Evolutionary conservation across 2,113 vertebrate species (phyloP).

Genomic region (Campylomormyrus numenius): DNA sequence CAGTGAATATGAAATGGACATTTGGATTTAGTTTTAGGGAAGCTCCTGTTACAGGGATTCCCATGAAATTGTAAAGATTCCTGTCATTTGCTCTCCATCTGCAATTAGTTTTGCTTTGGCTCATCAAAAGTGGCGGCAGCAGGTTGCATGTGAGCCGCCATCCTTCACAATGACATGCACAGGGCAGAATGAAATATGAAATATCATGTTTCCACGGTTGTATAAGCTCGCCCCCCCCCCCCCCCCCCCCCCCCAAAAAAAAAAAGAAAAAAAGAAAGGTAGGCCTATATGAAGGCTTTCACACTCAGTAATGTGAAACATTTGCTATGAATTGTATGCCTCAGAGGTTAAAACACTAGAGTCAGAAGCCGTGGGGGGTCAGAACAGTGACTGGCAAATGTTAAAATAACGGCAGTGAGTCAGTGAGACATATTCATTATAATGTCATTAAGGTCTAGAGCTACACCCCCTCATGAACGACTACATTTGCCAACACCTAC

Average conservation of each 20-base stretch:
- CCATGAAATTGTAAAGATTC: constrained; percentile 99
- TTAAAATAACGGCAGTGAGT: constrained; percentile 62
- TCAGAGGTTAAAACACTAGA: constrained; percentile 68
- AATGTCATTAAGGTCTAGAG: constrained; percentile 57
- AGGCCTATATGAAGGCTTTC: constrained; percentile 83
- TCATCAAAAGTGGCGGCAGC: constrained; percentile 87
- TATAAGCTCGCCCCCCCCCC: constrained; percentile 84
- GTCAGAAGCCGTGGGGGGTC: constrained; percentile 70
- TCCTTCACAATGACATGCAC: constrained; percentile 93
- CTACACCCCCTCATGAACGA: constrained; percentile 27
- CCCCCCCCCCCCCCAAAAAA: constrained; percentile 35
- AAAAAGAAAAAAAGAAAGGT: constrained; percentile 62
- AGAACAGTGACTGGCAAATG: constrained; percentile 75
- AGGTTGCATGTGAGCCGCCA: constrained; percentile 93
- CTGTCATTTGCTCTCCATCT: constrained; percentile 98
- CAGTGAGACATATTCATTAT: constrained; percentile 66
- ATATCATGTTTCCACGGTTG: constrained; percentile 96
- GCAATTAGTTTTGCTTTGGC: constrained; percentile 89
- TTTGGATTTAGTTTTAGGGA: constrained; percentile 72
- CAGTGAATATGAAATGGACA: constrained; percentile 67
- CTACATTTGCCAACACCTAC: constrained; percentile 18
- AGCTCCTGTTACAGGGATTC: constrained; percentile 81
- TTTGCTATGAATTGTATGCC: constrained; percentile 89
- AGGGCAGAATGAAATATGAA: constrained; percentile 99
- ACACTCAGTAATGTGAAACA: constrained; percentile 99